Evolutionary conservation across 1,140 invertebrate species (phyloP).

Genomic region (Aphaenogaster floridana): DNA sequence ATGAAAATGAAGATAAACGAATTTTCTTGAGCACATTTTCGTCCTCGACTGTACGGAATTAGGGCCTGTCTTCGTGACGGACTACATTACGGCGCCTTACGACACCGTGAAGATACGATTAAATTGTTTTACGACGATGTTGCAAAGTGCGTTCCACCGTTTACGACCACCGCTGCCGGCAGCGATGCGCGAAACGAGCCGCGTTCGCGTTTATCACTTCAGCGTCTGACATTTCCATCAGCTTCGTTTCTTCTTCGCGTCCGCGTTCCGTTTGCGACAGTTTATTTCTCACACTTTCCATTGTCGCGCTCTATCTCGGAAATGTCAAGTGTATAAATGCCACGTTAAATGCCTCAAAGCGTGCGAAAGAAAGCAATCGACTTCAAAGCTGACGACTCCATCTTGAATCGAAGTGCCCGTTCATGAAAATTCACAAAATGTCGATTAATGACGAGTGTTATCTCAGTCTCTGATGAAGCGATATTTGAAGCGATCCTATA

Average conservation of each 20-base stretch:
- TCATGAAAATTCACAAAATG: neutral
- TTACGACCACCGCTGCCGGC: conserved; percentile 50
- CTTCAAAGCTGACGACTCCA: neutral
- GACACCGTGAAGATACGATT: conserved; percentile 47
- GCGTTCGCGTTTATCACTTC: conserved; percentile 47
- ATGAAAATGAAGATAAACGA: neutral
- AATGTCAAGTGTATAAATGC: conserved; percentile 22
- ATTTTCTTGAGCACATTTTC: neutral
- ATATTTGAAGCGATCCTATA: neutral
- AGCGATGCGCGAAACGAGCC: conserved; percentile 26
- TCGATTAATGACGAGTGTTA: neutral
- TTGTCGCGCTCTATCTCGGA: neutral
- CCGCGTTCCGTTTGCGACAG: conserved; percentile 3
- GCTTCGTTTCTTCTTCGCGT: neutral
- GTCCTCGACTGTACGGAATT: conserved; percentile 34
- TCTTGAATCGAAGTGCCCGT: neutral
- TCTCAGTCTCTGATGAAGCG: neutral
- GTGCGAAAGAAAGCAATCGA: neutral
- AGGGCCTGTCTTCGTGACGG: conserved; percentile 15
- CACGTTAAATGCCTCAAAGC: neutral
- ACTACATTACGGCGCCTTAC: conserved; percentile 30
- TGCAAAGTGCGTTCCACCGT: conserved; percentile 54
- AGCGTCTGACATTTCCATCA: conserved; percentile 55
- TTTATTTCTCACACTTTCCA: conserved; percentile 34
- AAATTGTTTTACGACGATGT: conserved; percentile 57